A percentile compares a stretch with the other conserved stretches of the same genome.
These are phyloP conservation scores for Pachyseris speciosa DNA, from an alignment of 64 coral and sea anemone species.

Conservation along the genomic window DNA sequence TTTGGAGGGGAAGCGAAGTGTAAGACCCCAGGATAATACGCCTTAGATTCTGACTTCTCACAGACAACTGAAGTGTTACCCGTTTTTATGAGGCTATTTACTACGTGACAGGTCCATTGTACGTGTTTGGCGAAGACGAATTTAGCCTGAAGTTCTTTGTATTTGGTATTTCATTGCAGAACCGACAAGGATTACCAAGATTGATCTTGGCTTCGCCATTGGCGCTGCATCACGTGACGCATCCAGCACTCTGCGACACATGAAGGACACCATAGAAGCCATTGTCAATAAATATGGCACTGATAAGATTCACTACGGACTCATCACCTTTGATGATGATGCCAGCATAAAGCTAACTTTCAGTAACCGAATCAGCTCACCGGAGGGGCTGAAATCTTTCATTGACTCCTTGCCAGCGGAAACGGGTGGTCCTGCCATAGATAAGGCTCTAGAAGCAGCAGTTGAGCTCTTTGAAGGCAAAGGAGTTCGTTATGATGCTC, in stretches of 20 bases:
- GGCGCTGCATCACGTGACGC: conserved; percentile 64
- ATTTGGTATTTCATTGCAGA: conserved; percentile 27
- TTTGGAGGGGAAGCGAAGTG: no score
- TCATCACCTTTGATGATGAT: conserved; percentile 59
- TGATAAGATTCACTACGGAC: conserved; percentile 73
- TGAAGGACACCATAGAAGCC: conserved; percentile 80
- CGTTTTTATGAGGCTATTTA: no score
- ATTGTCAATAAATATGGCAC: conserved; percentile 70
- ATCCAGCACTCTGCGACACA: conserved; percentile 59
- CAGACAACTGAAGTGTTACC: no score
- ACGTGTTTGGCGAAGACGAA: no score
- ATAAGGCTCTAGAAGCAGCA: conserved; percentile 57
- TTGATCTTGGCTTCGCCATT: conserved; percentile 84
- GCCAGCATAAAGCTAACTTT: conserved; percentile 60
- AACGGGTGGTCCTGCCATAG: conserved; percentile 54
- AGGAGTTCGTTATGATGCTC: conserved; percentile 45
- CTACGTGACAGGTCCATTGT: no score
- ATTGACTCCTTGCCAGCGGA: conserved; percentile 54
- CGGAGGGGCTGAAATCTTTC: conserved; percentile 21
- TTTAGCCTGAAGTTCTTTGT: not conserved
- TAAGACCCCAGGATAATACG: no score
- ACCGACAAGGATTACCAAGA: conserved; percentile 39
- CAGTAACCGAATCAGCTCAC: conserved; percentile 10
- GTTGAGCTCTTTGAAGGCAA: conserved; percentile 55
- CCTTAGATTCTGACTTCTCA: no score